phyloP scores from a whole-genome alignment of 2,797 vertebrate genomes.

The Rhadinocentrus ornatus region DNA sequence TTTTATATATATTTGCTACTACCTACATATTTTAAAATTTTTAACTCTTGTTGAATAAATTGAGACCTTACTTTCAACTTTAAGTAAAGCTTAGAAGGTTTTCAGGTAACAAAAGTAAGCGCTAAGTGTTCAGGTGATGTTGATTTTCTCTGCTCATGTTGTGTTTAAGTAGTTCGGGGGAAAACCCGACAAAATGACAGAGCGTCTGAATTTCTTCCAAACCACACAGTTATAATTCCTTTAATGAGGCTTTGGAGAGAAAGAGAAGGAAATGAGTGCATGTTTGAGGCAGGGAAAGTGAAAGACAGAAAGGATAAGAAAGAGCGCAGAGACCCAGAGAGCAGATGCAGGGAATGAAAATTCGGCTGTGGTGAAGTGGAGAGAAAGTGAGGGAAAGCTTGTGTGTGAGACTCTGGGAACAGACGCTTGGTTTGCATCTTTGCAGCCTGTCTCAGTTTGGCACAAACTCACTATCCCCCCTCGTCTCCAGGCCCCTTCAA shows the following conservation, averaged over 20 bases:
- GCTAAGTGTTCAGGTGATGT: constrained; percentile 18
- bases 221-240: constrained; percentile 70
- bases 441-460: constrained; percentile 59
- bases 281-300: constrained; percentile 45
- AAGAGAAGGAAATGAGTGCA: constrained; percentile 54
- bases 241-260: constrained; percentile 71
- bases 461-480: constrained; percentile 49
- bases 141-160: constrained; percentile 23
- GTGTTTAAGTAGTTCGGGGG: constrained; percentile 40
- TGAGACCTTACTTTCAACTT: not conserved
- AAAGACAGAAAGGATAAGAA: constrained; percentile 18
- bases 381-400: constrained; percentile 55
- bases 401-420: constrained; percentile 65
- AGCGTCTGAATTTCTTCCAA: constrained; percentile 66
- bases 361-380: constrained; percentile 51
- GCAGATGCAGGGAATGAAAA: constrained; percentile 65
- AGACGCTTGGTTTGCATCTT: constrained; percentile 58
- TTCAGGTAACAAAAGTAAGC: not conserved
- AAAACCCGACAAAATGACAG: constrained; percentile 56
- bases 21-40: not conserved
- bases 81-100: not conserved
- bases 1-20: not conserved
- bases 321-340: constrained; percentile 17
- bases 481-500: constrained; percentile 57
- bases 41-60: not conserved